Conservation (phyloP, 2,888 invertebrate genomes). For the Xiphydria camelus region DNA sequence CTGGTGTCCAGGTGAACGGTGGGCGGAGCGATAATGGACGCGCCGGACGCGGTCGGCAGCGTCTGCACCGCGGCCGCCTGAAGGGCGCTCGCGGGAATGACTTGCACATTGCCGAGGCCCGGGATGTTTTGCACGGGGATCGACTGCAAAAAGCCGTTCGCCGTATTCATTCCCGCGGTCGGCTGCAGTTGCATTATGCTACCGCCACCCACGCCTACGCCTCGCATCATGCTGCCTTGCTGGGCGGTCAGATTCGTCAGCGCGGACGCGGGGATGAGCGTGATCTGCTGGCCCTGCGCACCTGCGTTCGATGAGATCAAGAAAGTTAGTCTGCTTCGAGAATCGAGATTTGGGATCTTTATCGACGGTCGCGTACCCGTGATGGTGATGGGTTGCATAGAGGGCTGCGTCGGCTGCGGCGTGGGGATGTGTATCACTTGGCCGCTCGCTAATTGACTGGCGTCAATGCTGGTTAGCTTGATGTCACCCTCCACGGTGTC, state of each 20-base stretch:
- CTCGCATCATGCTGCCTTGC: conserved; percentile 49
- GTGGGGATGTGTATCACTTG: conserved; percentile 55
- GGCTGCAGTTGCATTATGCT: conserved; percentile 60
- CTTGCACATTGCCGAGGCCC: conserved; percentile 80
- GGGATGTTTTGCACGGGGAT: conserved; percentile 78
- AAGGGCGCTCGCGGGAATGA: conserved; percentile 71
- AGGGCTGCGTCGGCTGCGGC: conserved; percentile 34
- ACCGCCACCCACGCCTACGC: conserved; percentile 51
- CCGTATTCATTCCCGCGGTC: conserved; percentile 58
- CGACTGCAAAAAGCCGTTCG: conserved; percentile 62
- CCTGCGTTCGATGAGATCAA: too few relatives aligned
- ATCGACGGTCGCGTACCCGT: conserved; percentile 56
- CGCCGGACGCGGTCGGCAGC: conserved; percentile 36
- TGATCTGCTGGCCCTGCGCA: conserved; percentile 79
- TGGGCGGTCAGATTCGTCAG: conserved; percentile 55
- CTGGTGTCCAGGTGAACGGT: conserved; percentile 78
- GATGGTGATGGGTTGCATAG: conserved; percentile 70
- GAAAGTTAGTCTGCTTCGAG: neutral
- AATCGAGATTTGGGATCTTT: neutral
- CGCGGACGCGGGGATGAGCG: conserved; percentile 77
- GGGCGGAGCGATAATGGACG: conserved; percentile 50
- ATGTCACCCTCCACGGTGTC: conserved; percentile 46
- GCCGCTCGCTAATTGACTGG: conserved; percentile 49
- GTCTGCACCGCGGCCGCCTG: conserved; percentile 56
- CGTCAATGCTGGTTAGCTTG: conserved; percentile 53